Evolutionary conservation across 1,140 invertebrate genomes (phyloP).

Genomic region (Sarcophaga peregrina): DNA sequence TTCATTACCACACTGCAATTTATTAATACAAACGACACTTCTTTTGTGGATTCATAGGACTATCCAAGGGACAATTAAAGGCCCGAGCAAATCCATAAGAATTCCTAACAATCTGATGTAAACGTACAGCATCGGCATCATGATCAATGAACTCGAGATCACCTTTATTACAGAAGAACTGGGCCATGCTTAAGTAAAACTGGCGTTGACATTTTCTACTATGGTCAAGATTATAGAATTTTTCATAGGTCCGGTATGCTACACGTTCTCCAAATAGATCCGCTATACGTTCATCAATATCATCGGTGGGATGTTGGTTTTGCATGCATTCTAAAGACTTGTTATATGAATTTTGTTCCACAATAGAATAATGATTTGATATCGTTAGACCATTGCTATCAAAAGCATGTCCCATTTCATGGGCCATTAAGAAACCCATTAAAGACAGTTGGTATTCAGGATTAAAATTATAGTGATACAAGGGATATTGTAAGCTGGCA

Average conservation of each 20-base stretch:
- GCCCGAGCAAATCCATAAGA: not conserved
- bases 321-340: conserved; percentile 56
- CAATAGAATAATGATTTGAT: conserved; percentile 56
- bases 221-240: not conserved
- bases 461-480: conserved; percentile 57
- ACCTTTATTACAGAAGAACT: not conserved
- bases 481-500: conserved; percentile 55
- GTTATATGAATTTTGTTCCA: conserved; percentile 50
- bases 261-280: conserved; percentile 43
- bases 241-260: conserved; percentile 52
- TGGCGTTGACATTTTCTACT: not conserved
- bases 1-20: no score
- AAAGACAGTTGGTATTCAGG: conserved; percentile 55
- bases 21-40: not conserved
- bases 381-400: conserved; percentile 57
- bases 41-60: not conserved
- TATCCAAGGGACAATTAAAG: not conserved
- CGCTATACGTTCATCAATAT: not conserved
- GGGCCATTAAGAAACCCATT: conserved; percentile 56
- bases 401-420: conserved; percentile 59
- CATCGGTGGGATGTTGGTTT: conserved; percentile 54
- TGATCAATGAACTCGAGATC: no score
- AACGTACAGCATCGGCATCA: not conserved
- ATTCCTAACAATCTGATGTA: not conserved
- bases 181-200: not conserved